Evolutionary conservation across 2,113 vertebrate species (phyloP).

Genomic region (Heliornis fulica): DNA sequence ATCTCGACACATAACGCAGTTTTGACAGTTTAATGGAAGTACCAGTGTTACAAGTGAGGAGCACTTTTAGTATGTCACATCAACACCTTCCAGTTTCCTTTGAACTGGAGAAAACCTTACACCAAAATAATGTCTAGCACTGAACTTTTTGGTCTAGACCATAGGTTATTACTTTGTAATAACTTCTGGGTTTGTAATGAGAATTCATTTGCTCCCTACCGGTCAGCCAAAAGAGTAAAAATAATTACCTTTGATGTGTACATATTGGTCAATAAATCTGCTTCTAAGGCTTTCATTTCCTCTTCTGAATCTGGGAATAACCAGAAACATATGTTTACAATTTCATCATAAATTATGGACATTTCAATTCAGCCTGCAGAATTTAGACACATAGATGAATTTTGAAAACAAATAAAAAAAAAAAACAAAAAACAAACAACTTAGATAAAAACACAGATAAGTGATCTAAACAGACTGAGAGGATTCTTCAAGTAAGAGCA

Average conservation of each 20-base stretch:
- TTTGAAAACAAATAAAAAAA: neutral
- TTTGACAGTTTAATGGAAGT: constrained; percentile 53
- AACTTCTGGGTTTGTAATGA: constrained; percentile 27
- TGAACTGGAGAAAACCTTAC: constrained; percentile 36
- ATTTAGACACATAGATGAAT: neutral
- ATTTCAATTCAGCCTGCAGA: neutral
- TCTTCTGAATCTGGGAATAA: constrained; percentile 85
- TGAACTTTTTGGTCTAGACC: constrained; percentile 18
- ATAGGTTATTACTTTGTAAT: constrained; percentile 41
- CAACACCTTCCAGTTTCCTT: constrained; percentile 32
- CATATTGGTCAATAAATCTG: constrained; percentile 89
- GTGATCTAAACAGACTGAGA: neutral
- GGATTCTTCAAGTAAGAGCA: neutral
- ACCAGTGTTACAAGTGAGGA: neutral
- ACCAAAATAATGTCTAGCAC: neutral
- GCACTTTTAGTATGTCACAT: constrained; percentile 19
- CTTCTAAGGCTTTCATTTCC: constrained; percentile 84
- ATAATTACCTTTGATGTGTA: constrained; percentile 87
- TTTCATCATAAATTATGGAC: constrained; percentile 31
- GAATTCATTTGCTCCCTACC: constrained; percentile 32
- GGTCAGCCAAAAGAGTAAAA: constrained; percentile 32
- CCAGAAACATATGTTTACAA: constrained; percentile 64
- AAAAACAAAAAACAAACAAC: neutral
- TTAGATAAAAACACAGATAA: neutral
- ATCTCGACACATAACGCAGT: neutral